Percentiles rank a stretch among this genome's conserved stretches.
These are phyloP conservation scores for Baryphthengus martii DNA, from an alignment of 2,113 vertebrate species.

Conservation along the genomic window DNA sequence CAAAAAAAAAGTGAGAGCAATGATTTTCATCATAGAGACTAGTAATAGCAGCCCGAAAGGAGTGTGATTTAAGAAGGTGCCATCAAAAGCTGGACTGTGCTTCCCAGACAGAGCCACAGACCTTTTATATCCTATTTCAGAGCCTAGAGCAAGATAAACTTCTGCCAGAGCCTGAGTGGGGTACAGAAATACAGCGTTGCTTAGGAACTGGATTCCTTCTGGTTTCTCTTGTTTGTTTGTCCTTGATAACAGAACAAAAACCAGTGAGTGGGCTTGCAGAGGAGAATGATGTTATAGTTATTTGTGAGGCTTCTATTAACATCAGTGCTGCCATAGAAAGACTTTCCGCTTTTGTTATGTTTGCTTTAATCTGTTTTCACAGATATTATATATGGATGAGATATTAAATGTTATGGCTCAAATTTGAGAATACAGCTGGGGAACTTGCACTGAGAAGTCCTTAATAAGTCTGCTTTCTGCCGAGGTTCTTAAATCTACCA, in stretches of 20 bases:
- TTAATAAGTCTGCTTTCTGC: not conserved
- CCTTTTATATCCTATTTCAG: not conserved
- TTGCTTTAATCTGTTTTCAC: not conserved
- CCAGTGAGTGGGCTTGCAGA: not conserved
- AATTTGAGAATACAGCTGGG: not conserved
- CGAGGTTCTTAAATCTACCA: not conserved
- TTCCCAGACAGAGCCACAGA: not conserved
- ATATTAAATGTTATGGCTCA: not conserved
- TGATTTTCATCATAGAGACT: not conserved
- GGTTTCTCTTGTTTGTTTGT: not conserved
- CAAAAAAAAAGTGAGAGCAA: not conserved
- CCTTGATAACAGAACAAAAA: not conserved
- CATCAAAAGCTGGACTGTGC: not conserved
- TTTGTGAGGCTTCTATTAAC: not conserved
- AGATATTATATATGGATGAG: not conserved
- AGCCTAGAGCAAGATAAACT: not conserved
- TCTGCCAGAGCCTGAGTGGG: not conserved
- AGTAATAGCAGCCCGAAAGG: not conserved
- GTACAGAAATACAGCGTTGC: not conserved
- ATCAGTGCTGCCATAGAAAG: not conserved
- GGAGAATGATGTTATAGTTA: not conserved
- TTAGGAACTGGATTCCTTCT: slow-evolving; percentile 26
- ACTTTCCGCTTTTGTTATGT: not conserved
- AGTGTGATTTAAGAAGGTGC: not conserved
- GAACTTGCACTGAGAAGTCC: not conserved